Conservation (phyloP, 92 coral and sea anemone species). For the Heliopora coerulea region DNA sequence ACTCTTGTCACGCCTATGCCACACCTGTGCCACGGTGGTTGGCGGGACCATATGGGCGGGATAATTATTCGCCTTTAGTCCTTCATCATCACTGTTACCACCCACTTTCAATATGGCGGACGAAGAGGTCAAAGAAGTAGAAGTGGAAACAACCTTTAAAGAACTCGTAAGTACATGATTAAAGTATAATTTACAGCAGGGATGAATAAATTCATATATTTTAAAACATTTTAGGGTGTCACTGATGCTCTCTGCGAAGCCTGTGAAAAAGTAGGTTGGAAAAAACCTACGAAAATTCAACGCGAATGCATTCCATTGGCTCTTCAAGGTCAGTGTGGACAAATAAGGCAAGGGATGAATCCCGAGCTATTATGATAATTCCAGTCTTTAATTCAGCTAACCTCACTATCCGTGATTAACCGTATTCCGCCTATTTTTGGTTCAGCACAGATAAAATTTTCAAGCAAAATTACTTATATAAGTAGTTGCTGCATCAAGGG, state of each 20-base stretch:
- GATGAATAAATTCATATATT: not conserved
- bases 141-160: slow-evolving; percentile 66
- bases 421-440: too few species aligned
- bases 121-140: slow-evolving; percentile 28
- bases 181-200: not conserved
- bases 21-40: too few species aligned
- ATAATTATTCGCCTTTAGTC: too few species aligned
- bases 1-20: too few species aligned
- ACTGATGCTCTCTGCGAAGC: slow-evolving; percentile 91
- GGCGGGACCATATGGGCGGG: too few species aligned
- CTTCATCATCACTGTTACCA: too few species aligned
- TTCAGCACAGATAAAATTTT: too few species aligned
- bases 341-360: not conserved
- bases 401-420: too few species aligned
- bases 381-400: too few species aligned
- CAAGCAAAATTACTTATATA: too few species aligned
- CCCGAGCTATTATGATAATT: too few species aligned
- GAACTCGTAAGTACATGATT: slow-evolving; percentile 58
- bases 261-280: slow-evolving; percentile 91
- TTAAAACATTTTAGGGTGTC: slow-evolving; percentile 62
- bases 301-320: slow-evolving; percentile 89
- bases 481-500: too few species aligned
- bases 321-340: slow-evolving; percentile 67
- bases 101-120: slow-evolving; percentile 77
- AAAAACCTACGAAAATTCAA: slow-evolving; percentile 81